Percentiles rank a stretch among this genome's conserved stretches.
These are phyloP conservation scores for Lithophane leautieri DNA, from an alignment of 2,888 invertebrate species.

Conservation along the genomic window DNA sequence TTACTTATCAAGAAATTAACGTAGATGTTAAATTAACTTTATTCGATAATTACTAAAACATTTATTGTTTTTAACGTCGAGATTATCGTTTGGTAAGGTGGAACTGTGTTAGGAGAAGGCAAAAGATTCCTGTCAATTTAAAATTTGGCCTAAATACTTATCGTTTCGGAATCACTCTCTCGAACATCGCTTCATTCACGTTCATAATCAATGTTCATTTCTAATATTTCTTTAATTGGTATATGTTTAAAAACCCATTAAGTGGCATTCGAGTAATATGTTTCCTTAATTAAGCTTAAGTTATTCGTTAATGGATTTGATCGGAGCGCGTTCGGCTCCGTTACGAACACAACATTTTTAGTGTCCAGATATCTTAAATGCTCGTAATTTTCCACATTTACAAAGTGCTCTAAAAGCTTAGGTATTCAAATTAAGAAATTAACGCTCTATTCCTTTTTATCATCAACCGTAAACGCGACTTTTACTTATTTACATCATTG, in stretches of 20 bases:
- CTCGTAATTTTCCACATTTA: conserved; percentile 74
- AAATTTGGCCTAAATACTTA: conserved; percentile 77
- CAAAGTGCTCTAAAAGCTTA: conserved; percentile 71
- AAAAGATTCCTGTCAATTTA: conserved; percentile 77
- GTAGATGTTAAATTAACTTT: conserved; percentile 78
- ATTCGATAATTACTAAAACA: conserved; percentile 77
- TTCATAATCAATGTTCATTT: conserved; percentile 64
- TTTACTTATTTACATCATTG: conserved; percentile 56
- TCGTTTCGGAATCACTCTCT: conserved; percentile 76
- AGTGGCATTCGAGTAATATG: conserved; percentile 69
- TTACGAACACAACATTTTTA: conserved; percentile 74
- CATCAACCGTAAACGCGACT: conserved; percentile 48
- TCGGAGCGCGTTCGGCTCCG: conserved; percentile 69
- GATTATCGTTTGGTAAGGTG: conserved; percentile 85
- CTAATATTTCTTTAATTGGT: conserved; percentile 69
- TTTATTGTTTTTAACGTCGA: conserved; percentile 77
- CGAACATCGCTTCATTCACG: conserved; percentile 56
- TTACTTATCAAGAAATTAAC: conserved; percentile 83
- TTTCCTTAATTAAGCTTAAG: conserved; percentile 79
- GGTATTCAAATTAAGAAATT: conserved; percentile 77
- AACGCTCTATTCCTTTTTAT: conserved; percentile 68
- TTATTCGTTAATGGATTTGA: conserved; percentile 78
- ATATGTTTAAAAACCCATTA: conserved; percentile 69
- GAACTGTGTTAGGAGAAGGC: conserved; percentile 86
- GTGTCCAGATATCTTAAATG: conserved; percentile 73